Evolutionary conservation across 2,113 vertebrate genomes (phyloP), one percentile per base, ranked within the genome.

Genomic region (Melanocharis versteri): DNA sequence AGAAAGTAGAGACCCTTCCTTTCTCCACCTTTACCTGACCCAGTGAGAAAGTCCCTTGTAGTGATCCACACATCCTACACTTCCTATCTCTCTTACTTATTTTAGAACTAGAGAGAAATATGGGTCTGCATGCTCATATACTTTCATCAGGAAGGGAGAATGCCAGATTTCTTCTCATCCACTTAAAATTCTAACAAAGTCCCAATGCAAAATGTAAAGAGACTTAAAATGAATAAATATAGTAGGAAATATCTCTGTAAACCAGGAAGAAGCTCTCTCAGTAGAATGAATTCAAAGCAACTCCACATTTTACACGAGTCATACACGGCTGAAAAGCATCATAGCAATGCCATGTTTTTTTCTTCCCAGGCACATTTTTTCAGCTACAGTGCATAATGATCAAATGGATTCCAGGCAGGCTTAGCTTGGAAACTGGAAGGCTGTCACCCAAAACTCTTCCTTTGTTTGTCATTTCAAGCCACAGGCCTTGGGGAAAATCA

Each of bases 391-490:
- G 89, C 70, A 71, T 89, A 95, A 93, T 72, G 91, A 97, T 96
- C 89, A 96, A 97, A 93, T 53, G 73, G 94, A 97, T 96, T 96
- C 95, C 92, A 96, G 71, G 86, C 87, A 95, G 83, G 48, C 89
- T 96, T 97, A 95, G 84, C 71, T 79, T 94, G 68, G 80, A 90
- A 92, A 88, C 83, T 57, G 54, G 85, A 97, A 95, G 33, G 84
- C 93, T 94, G 17, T 94, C 90, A 94, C 37, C 65, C 60, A 77
- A 88, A 96, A 94, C 66, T 83, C 94, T 82, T 62, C 65, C 78
- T 90, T 89, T 97, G 96, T 97, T 95, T 94, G 94, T 65, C 83
- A 88, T 30, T 84, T 95, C 91, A 95, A 96, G 76, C 57, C 83
- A 80, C 30, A 92, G 91, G 76, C 31, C 15, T 56, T 75, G 65